Base-by-base conservation (phyloP, 2,113 vertebrate species). In the Desmodus rotundus region DNA sequence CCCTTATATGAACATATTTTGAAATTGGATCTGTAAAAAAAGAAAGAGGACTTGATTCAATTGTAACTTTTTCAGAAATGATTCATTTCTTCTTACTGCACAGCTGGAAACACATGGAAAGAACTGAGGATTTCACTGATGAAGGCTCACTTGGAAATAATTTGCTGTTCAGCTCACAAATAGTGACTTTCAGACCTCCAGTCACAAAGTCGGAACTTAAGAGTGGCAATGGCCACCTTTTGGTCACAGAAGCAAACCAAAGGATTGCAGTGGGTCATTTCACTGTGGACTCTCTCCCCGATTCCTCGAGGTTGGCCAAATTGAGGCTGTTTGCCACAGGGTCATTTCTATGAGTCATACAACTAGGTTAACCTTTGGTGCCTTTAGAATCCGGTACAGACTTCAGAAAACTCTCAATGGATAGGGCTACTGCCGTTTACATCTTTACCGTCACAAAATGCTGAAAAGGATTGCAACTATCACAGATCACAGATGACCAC, bases 101-200 rank as follows among this genome's bases (percentile, higher is more conserved):
- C 85, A 96, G 74, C 89, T 95, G 97, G 96, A 98, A 98, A 96
- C 97, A 98, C 97, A 98, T 97, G 97, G 97, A 97, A 97, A 98
- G 96, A 94, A 19, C 96, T 89, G 89, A 97, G 82, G 94, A 76
- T 97, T 98, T 98, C 68, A 95, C 92, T 93, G 85, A 95, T 24
- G 96, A n/a, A 94, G 93, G 81, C 95, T 98, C 98, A 93, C 50
- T 91, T 96, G 78, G 91, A 96, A 92, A 38, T 67, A 93, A 96
- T 96, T 96, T 96, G 89, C 78, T 50, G 28, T 38, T 89, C 86
- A 96, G 82, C 36, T 95, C 26, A 22, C 89, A 96, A 95, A 93
- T 36, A 90, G 63, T 82, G 93, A 78, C 93, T 96, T 92, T 96
- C 86, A 91, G 86, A 87, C 33, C 41, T 86, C 52, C 38, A 93